phyloP scores from a whole-genome alignment of 2,888 invertebrate species.

The Seira musarum region DNA sequence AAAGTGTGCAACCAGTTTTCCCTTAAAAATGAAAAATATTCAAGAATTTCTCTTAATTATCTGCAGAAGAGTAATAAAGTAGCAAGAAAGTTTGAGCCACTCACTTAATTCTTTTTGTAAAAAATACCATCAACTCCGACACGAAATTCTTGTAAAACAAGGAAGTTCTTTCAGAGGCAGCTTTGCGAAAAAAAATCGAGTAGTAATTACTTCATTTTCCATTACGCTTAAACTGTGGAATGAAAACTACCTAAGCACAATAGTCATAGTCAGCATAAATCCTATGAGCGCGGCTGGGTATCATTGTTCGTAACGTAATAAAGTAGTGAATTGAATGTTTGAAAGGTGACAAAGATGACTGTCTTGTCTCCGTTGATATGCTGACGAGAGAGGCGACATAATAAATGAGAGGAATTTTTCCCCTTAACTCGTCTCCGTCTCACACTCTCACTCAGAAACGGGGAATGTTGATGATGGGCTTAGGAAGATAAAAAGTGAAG shows the following conservation, averaged over 20 bases:
- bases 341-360: conserved; percentile 10
- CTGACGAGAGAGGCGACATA: neutral
- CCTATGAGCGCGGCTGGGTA: neutral
- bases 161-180: neutral
- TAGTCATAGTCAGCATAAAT: neutral
- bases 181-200: neutral
- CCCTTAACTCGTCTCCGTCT: neutral
- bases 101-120: neutral
- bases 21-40: neutral
- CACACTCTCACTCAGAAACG: neutral
- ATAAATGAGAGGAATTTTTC: conserved; percentile 6
- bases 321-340: conserved; percentile 4
- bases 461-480: neutral
- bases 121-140: neutral
- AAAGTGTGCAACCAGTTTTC: conserved; percentile 7
- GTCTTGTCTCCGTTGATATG: conserved; percentile 6
- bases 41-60: neutral
- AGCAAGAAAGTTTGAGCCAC: no score
- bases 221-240: neutral
- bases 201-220: conserved; percentile 5
- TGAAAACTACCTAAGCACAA: no score
- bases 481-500: neutral
- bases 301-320: neutral
- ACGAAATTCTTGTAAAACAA: conserved; percentile 1
- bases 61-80: neutral